These are phyloP conservation scores for Vidua macroura DNA, from an alignment of 2,113 vertebrate species.

Conservation along the genomic window DNA sequence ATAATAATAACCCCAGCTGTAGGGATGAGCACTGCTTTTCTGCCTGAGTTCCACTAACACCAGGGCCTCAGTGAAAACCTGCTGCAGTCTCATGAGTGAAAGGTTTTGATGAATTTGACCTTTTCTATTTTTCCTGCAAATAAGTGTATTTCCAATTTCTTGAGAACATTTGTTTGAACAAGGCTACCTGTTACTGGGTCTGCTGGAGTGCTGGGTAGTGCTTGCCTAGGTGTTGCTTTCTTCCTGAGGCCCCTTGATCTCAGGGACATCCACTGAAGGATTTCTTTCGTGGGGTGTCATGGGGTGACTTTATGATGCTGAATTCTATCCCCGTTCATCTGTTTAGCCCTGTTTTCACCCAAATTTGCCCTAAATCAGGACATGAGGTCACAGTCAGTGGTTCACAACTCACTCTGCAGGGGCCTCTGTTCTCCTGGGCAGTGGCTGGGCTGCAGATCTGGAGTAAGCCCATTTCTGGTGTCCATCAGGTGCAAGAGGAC, in stretches of 20 bases:
- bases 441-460: not conserved
- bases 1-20: not conserved
- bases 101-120: not conserved
- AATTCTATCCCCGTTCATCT: not conserved
- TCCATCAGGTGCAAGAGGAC: not conserved
- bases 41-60: not conserved
- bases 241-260: not conserved
- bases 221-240: not conserved
- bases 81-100: not conserved
- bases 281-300: fast-evolving
- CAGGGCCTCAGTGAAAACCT: not conserved
- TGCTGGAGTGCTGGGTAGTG: not conserved
- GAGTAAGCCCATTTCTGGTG: not conserved
- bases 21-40: not conserved
- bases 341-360: not conserved
- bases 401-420: not conserved
- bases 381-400: fast-evolving
- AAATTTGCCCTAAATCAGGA: not conserved
- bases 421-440: not conserved
- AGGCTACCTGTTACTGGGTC: fast-evolving
- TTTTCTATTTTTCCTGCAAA: not conserved
- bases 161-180: not conserved
- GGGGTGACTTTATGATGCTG: not conserved
- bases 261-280: not conserved
- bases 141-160: not conserved